These are phyloP conservation scores for Pseudomyrmex dendroicus DNA, from an alignment of 1,140 invertebrate species.

Conservation along the genomic window DNA sequence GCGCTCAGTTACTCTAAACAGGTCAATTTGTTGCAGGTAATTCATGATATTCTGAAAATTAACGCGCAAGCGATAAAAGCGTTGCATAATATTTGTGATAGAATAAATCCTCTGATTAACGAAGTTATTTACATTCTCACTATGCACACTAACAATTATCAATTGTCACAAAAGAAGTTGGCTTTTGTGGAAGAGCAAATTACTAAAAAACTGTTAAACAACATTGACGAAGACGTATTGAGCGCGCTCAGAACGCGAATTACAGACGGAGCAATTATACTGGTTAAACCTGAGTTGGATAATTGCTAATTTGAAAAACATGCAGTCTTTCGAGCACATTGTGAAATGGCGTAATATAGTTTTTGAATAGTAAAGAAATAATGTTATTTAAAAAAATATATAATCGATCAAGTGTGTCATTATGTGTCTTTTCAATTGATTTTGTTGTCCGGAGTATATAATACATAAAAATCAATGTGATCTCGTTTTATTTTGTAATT, in stretches of 20 bases:
- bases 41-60: slow-evolving; percentile 75
- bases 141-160: slow-evolving; percentile 71
- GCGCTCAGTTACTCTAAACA: background rate
- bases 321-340: background rate
- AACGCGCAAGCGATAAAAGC: slow-evolving; percentile 73
- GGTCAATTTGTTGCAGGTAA: slow-evolving; percentile 73
- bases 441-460: too few species aligned
- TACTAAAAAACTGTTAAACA: slow-evolving; percentile 67
- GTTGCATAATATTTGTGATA: slow-evolving; percentile 81
- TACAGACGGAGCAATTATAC: slow-evolving; percentile 76
- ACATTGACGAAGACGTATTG: slow-evolving; percentile 76
- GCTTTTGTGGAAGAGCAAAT: slow-evolving; percentile 75
- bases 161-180: slow-evolving; percentile 44
- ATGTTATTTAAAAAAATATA: background rate
- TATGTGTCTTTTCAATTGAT: too few species aligned
- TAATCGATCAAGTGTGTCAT: too few species aligned
- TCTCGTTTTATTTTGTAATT: too few species aligned
- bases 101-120: slow-evolving; percentile 74
- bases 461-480: too few species aligned
- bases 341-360: background rate
- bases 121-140: slow-evolving; percentile 77
- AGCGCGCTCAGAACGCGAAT: slow-evolving; percentile 78
- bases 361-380: slow-evolving; percentile 26
- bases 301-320: slow-evolving; percentile 4
- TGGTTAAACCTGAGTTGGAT: slow-evolving; percentile 72